Evolutionary conservation across 2,888 invertebrate genomes (phyloP), one percentile per base, ranked within the genome.

Genomic region (Cerceris rybyensis): DNA sequence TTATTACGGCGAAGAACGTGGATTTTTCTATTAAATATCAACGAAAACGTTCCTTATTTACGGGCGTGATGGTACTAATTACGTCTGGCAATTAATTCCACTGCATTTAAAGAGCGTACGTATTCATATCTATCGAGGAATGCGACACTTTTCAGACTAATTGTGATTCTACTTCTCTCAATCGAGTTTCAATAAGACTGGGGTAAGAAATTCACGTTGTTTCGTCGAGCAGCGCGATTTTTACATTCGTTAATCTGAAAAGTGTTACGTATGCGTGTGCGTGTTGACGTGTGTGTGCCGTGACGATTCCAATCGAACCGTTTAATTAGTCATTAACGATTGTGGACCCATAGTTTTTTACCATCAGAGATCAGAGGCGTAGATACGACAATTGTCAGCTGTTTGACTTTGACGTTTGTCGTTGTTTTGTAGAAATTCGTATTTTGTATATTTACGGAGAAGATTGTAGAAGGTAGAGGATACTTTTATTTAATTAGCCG

Each of bases 381-480:
- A 49, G 16, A 16, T 11, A 8, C 13, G 41, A n/a, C 50, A 14
- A 50, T 14, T 11, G 14, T 2, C 54, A 43, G 42, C 11, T 11
- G 9, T 17, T 49, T 65, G 16, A 17, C 14, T 16, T 42, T 50
- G n/a, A 11, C n/a, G 49, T 13, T 16, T 54, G 16, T 58, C 13
- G 49, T 28, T 6, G 28, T 39, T 28, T 57, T 68, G 60, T n/a
- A 49, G n/a, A 39, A 64, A 78, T 60, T 73, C 49, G 54, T 78
- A 78, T 78, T 78, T 78, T 78, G 78, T 78, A 78, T 74, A 80
- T 69, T 78, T 78, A 78, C 67, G 74, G 58, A 78, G 49, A 70
- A 58, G 55, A 59, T 28, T 28, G 58, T 52, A 43, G 9, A 54
- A 58, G 58, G 54, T 78, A 75, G 79, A 70, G 67, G 17, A 67